phyloP scores from a whole-genome alignment of 2,113 vertebrate genomes.

The Baryphthengus martii region DNA sequence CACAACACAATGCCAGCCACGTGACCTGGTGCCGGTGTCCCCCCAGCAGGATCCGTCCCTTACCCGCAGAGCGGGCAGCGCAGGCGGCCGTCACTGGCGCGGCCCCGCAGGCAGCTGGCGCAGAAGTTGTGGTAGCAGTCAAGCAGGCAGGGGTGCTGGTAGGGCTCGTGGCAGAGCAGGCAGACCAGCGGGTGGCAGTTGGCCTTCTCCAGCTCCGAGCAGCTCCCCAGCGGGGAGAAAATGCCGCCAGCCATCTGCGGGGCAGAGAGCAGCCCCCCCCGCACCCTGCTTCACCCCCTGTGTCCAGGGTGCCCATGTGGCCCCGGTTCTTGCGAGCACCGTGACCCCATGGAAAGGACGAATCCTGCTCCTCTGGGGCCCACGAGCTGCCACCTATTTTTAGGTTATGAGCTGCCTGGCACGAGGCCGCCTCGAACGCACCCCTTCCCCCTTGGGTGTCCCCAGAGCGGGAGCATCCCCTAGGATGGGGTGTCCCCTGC shows the following conservation, averaged over 20 bases:
- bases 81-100: constrained; percentile 77
- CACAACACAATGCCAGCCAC: neutral
- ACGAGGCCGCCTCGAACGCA: rapidly evolving
- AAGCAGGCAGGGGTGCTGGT: constrained; percentile 86
- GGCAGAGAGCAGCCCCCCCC: neutral
- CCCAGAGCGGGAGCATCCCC: neutral
- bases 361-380: neutral
- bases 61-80: constrained; percentile 89
- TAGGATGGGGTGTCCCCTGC: neutral
- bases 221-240: constrained; percentile 76
- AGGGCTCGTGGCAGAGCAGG: constrained; percentile 86
- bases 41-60: neutral
- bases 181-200: constrained; percentile 87
- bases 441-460: neutral
- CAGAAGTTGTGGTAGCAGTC: constrained; percentile 95
- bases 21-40: rapidly evolving
- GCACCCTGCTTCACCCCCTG: neutral
- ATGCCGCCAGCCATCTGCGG: constrained; percentile 84
- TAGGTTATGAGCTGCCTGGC: neutral
- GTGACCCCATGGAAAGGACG: rapidly evolving
- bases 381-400: neutral
- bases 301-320: rapidly evolving
- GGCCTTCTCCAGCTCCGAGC: constrained; percentile 75
- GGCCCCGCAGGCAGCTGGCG: constrained; percentile 84
- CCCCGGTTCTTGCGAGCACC: rapidly evolving